Evolutionary conservation across 2,888 invertebrate species (phyloP).

Genomic region (Oscheius sp.): DNA sequence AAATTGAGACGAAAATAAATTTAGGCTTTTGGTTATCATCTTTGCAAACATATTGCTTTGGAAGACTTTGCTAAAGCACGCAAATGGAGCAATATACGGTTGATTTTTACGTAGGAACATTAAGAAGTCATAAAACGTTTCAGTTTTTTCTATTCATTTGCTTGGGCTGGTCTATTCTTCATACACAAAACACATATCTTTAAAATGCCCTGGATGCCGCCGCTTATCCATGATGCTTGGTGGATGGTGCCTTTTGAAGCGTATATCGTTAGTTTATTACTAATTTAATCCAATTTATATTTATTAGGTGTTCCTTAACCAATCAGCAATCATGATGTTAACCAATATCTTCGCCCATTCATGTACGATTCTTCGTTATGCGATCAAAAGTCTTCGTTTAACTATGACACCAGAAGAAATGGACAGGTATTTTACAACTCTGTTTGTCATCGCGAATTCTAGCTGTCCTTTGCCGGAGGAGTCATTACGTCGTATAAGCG

Average conservation of each 20-base stretch:
- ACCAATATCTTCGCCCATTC: slow-evolving; percentile 23
- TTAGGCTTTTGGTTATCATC: slow-evolving; percentile 12
- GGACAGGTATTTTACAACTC: neutral
- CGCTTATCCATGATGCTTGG: slow-evolving; percentile 5
- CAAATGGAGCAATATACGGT: neutral
- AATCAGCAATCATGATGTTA: slow-evolving; percentile 6
- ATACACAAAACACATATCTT: slow-evolving; percentile 1
- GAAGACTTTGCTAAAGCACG: slow-evolving; percentile 12
- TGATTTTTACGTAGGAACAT: too few relatives aligned
- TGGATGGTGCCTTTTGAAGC: slow-evolving; percentile 2
- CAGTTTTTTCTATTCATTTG: slow-evolving; percentile 3
- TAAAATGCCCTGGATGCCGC: slow-evolving; percentile 19
- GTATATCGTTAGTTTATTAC: neutral
- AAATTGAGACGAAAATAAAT: neutral
- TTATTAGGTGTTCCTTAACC: slow-evolving; percentile 4
- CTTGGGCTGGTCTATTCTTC: neutral
- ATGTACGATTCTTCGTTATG: slow-evolving; percentile 18
- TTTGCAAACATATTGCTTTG: neutral
- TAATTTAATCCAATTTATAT: neutral
- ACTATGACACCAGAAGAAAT: slow-evolving; percentile 13
- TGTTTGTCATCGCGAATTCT: neutral
- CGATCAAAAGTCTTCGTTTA: slow-evolving; percentile 13
- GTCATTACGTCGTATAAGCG: slow-evolving; percentile 2
- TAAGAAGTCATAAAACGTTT: too few relatives aligned
- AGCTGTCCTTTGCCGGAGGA: slow-evolving; percentile 19